These are phyloP conservation scores for Ailurus styani DNA, from an alignment of 2,113 vertebrate species.

Conservation along the genomic window DNA sequence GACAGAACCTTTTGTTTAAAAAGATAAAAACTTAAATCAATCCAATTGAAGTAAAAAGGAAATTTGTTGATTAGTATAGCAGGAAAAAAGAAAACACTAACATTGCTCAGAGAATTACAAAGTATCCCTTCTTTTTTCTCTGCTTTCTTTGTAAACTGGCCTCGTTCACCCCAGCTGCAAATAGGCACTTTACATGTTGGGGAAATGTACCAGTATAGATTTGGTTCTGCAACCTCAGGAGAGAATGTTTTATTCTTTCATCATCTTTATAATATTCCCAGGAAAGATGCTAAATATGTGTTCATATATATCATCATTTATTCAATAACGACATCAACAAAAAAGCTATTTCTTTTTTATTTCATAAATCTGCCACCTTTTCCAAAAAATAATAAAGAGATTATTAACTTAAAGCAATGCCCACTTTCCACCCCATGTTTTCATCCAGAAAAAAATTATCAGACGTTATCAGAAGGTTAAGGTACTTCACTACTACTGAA, in stretches of 20 bases:
- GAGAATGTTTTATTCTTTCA: background rate
- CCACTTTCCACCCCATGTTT: background rate
- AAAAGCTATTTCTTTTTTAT: background rate
- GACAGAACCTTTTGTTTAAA: background rate
- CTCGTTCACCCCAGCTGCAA: background rate
- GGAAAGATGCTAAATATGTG: background rate
- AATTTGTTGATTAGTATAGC: background rate
- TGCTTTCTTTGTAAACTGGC: background rate
- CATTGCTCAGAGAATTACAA: background rate
- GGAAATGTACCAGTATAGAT: background rate
- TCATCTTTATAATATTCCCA: background rate
- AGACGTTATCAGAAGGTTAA: background rate
- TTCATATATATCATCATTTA: background rate
- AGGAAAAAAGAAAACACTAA: background rate
- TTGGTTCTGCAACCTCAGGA: background rate
- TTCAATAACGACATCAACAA: background rate
- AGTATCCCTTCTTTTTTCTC: background rate
- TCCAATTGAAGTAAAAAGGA: background rate
- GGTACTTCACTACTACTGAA: background rate
- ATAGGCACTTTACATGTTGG: background rate
- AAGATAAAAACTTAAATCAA: background rate
- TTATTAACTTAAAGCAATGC: background rate
- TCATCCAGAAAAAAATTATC: background rate
- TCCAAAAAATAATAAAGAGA: background rate
- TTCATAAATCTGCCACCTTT: background rate